These are phyloP conservation scores for Anorthoa munda DNA, from an alignment of 2,888 invertebrate genomes.

Conservation along the genomic window DNA sequence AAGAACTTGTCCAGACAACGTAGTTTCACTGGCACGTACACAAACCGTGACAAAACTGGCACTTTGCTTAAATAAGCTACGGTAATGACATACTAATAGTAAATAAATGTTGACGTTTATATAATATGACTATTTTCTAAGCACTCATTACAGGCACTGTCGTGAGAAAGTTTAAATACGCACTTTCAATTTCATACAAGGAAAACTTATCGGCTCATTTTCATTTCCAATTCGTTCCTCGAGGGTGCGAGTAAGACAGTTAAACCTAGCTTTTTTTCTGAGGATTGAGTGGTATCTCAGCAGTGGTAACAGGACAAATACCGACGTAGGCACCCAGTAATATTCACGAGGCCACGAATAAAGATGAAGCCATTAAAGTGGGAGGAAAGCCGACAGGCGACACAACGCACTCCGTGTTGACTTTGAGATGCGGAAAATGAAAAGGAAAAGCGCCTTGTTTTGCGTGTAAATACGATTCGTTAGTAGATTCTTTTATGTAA, in stretches of 20 bases:
- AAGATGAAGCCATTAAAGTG: conserved; percentile 76
- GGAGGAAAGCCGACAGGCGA: conserved; percentile 72
- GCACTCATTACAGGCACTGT: neutral
- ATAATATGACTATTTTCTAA: neutral
- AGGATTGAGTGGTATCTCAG: conserved; percentile 56
- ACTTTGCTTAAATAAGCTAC: conserved; percentile 19
- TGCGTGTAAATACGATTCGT: conserved; percentile 76
- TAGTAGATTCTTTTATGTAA: conserved; percentile 77
- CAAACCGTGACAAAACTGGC: conserved; percentile 37
- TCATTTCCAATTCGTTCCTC: conserved; percentile 16
- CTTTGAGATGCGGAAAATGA: conserved; percentile 78
- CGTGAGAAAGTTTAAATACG: neutral
- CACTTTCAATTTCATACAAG: neutral
- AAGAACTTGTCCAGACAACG: conserved; percentile 40
- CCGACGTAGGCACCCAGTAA: conserved; percentile 67
- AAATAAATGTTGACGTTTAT: conserved; percentile 19
- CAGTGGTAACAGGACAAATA: conserved; percentile 62
- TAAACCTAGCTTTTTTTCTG: conserved; percentile 28
- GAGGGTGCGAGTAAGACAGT: conserved; percentile 16
- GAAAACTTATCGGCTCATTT: neutral
- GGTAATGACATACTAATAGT: neutral
- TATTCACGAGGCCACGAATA: conserved; percentile 74
- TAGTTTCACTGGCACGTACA: conserved; percentile 35
- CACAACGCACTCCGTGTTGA: conserved; percentile 71
- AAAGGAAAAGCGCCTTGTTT: conserved; percentile 75